Evolutionary conservation across 2,797 vertebrate species (phyloP).

Genomic region (Pelochelys cantorii): DNA sequence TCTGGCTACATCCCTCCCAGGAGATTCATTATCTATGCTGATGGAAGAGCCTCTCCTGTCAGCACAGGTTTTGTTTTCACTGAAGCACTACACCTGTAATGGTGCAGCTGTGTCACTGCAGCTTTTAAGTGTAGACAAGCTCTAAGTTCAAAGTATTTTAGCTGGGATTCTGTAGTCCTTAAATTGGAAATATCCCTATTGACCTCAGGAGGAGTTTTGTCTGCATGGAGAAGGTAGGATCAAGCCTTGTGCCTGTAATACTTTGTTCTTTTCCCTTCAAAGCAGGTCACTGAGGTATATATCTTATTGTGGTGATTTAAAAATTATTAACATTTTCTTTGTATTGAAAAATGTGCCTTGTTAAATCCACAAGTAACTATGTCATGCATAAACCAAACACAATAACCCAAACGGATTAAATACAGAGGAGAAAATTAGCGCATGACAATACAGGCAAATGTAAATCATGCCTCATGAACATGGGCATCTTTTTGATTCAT

Average conservation of each 20-base stretch:
- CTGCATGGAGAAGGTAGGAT: neutral
- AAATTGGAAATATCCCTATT: neutral
- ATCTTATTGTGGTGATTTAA: neutral
- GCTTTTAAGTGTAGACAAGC: neutral
- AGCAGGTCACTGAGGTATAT: neutral
- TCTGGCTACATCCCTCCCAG: neutral
- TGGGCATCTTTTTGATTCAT: neutral
- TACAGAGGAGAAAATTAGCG: neutral
- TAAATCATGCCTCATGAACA: neutral
- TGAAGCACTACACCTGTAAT: neutral
- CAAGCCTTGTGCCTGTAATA: neutral
- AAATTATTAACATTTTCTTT: neutral
- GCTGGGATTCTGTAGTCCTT: neutral
- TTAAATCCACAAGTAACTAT: neutral
- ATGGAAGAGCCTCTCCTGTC: neutral
- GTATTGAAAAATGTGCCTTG: neutral
- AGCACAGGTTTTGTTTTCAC: neutral
- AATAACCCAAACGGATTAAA: neutral
- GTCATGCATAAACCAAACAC: neutral
- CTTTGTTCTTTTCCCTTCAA: neutral
- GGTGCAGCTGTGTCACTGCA: neutral
- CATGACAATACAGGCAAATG: neutral
- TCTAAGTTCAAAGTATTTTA: neutral
- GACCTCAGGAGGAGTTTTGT: neutral
- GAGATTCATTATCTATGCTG: neutral